A percentile compares a stretch with the other conserved stretches of the same genome.
Conservation (phyloP, 2,888 invertebrate genomes). For the Hirtodrosophila confusa region DNA sequence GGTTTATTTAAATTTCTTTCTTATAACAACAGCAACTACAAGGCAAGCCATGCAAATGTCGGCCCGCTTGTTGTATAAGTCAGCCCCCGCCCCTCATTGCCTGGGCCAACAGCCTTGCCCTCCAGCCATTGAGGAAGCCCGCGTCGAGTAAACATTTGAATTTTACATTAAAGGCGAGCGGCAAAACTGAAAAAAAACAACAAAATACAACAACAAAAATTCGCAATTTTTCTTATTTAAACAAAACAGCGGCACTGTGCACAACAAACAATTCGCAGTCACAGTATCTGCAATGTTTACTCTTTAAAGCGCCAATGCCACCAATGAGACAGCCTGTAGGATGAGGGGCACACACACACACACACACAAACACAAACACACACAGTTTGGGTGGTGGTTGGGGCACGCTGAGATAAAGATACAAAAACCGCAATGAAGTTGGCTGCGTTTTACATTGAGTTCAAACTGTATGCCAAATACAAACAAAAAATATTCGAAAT, state of each 20-base stretch:
- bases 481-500: slow-evolving; percentile 51
- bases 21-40: slow-evolving; percentile 57
- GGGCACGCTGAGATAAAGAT: slow-evolving; percentile 55
- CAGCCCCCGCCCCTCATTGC: slow-evolving; percentile 1
- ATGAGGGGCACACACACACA: slow-evolving; percentile 11
- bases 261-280: slow-evolving; percentile 65
- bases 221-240: slow-evolving; percentile 74
- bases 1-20: slow-evolving; percentile 79
- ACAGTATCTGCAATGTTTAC: slow-evolving; percentile 55
- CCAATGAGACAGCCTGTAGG: slow-evolving; percentile 13
- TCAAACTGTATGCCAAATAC: slow-evolving; percentile 66
- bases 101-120: slow-evolving; percentile 52
- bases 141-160: slow-evolving; percentile 76
- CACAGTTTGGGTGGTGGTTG: neutral
- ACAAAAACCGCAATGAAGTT: slow-evolving; percentile 66
- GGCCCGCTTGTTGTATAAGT: slow-evolving; percentile 65
- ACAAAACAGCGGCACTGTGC: slow-evolving; percentile 76
- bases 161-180: slow-evolving; percentile 75
- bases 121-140: slow-evolving; percentile 63
- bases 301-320: slow-evolving; percentile 75
- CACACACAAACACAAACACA: slow-evolving; percentile 13
- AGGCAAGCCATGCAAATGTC: slow-evolving; percentile 76
- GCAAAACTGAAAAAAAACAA: slow-evolving; percentile 31
- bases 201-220: slow-evolving; percentile 33
- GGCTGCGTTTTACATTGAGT: slow-evolving; percentile 58